Base-by-base conservation (phyloP, 2,797 vertebrate species). In the Enteromius radiatus region DNA sequence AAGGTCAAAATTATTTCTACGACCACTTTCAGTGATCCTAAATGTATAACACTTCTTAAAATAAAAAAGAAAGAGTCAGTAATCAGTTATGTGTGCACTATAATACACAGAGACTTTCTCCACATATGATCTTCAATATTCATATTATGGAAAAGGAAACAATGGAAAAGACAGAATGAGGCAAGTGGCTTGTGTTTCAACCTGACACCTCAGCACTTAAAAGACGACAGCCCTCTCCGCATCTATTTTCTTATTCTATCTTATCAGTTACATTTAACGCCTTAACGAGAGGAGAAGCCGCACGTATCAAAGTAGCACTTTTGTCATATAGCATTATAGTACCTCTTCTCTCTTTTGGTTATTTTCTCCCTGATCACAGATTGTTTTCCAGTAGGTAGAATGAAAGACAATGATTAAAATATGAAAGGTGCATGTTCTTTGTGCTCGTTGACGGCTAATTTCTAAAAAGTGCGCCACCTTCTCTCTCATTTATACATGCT, bases 291-390 rank as follows among this genome's bases (percentile, higher is more conserved):
- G 84, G 92, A 90, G 92, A 84, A 85, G 89, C 87, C 89, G 81
- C 88, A 88, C 86, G 86, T 94, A 94, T 95, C 93, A 95, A 94
- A 94, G 93, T 92, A 88, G 84, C 88, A 91, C 92, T 94, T 92
- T 92, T 94, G 93, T 94, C 94, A 92, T 89, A 91, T 93, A 89
- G 90, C 90, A 92, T 93, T 93, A 93, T 78, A 82, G 80, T 81
- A 54, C 90, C 91, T 89, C 89, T 90, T 70, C 87, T 86, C 87
- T 91, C 87, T 84, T 88, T 89, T 89, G 92, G 89, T 73, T 87
- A 84, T 90, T 89, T 89, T 89, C 86, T 86, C 89, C 90, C 88
- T 93, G 90, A 95, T 94, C 93, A 93, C 86, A 64, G 73, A 91
- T 88, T 93, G 93, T 94, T 94, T 92, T 91, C 87, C 14, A 81